These are phyloP conservation scores for Strigamia crassipes DNA, from an alignment of 2,888 invertebrate genomes.

Conservation along the genomic window DNA sequence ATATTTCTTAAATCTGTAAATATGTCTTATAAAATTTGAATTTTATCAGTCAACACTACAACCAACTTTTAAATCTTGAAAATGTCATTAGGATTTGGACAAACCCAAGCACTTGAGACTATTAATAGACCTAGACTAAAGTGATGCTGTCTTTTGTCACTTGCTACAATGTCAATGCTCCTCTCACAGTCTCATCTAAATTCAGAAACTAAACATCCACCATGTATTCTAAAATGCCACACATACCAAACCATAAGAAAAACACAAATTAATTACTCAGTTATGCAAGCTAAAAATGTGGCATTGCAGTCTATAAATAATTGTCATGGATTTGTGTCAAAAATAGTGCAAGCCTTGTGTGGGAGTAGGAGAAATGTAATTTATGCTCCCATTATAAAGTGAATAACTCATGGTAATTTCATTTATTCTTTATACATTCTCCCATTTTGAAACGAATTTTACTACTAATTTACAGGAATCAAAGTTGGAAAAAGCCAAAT, in stretches of 20 bases:
- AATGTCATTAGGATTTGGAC: neutral
- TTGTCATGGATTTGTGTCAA: neutral
- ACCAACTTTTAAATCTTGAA: too few relatives aligned
- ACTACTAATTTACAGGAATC: neutral
- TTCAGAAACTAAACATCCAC: neutral
- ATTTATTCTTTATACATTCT: too few relatives aligned
- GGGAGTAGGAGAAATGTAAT: neutral
- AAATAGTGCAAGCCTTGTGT: too few relatives aligned
- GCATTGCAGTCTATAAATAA: slow-evolving; percentile 7
- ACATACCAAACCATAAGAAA: neutral
- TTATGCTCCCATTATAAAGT: neutral
- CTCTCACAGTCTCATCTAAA: too few relatives aligned
- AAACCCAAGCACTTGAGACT: neutral
- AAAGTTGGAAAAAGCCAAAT: neutral
- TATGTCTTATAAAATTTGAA: too few relatives aligned
- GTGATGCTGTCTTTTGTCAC: neutral
- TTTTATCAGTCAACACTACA: too few relatives aligned
- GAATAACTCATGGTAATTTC: neutral
- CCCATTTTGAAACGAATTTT: too few relatives aligned
- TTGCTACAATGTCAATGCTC: neutral
- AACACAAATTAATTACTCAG: neutral
- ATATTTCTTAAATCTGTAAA: too few relatives aligned
- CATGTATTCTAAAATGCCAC: neutral
- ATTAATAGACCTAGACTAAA: too few relatives aligned
- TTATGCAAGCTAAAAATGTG: neutral